These are phyloP conservation scores for Sisor rabdophorus DNA, from an alignment of 2,113 vertebrate species.

Conservation along the genomic window DNA sequence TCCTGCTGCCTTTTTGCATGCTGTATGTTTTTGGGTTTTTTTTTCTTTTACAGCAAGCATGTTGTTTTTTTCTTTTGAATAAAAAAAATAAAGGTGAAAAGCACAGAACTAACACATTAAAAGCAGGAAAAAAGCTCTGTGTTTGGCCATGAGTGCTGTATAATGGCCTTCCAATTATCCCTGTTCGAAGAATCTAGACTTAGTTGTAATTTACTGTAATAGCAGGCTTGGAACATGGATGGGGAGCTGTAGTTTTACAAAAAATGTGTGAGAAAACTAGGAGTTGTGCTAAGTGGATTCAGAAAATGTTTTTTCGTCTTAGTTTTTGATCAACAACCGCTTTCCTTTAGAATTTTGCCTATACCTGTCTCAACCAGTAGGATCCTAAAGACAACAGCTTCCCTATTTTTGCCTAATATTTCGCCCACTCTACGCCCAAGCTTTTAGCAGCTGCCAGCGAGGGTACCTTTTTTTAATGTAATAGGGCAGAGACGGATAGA, in stretches of 20 bases:
- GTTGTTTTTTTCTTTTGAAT: conserved; percentile 19
- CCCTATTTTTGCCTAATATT: conserved; percentile 36
- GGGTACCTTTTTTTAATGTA: conserved; percentile 47
- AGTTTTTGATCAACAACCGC: conserved; percentile 25
- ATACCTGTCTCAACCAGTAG: conserved; percentile 15
- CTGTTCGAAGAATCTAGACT: conserved; percentile 53
- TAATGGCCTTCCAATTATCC: conserved; percentile 57
- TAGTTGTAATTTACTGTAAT: conserved; percentile 59
- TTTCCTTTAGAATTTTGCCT: conserved; percentile 30
- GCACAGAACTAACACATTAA: conserved; percentile 42
- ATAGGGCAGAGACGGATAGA: conserved; percentile 17
- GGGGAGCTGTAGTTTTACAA: conserved; percentile 37
- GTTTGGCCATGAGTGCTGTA: conserved; percentile 54
- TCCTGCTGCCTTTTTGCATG: conserved; percentile 19
- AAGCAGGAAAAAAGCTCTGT: conserved; percentile 44
- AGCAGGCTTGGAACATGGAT: conserved; percentile 49
- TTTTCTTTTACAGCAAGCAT: conserved; percentile 18
- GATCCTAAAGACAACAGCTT: conserved; percentile 37
- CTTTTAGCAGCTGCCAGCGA: conserved; percentile 53
- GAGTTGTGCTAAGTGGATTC: conserved; percentile 34
- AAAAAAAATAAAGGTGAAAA: conserved; percentile 35
- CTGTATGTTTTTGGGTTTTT: conserved; percentile 15
- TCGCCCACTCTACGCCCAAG: conserved; percentile 34
- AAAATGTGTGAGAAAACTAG: conserved; percentile 36
- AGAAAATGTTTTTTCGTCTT: conserved; percentile 36